phyloP scores from a whole-genome alignment of 2,888 invertebrate species.

The Hipparchia semele region DNA sequence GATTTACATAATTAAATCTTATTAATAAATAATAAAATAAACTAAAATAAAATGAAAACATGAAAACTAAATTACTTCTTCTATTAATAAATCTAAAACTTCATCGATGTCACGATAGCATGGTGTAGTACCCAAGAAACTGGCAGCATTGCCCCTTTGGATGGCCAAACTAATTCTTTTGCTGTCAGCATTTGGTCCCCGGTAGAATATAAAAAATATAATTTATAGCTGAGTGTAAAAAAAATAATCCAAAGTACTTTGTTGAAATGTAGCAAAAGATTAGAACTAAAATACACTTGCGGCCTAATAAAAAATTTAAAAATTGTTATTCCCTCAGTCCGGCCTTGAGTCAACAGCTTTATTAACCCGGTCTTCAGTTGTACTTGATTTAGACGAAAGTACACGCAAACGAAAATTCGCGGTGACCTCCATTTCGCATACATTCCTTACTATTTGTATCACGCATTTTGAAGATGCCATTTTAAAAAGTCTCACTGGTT shows the following conservation, averaged over 20 bases:
- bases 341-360: conserved; percentile 40
- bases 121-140: too few species aligned
- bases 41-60: too few species aligned
- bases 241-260: conserved; percentile 2
- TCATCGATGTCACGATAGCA: too few species aligned
- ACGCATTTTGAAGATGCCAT: conserved; percentile 11
- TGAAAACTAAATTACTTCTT: too few species aligned
- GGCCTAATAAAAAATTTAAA: conserved; percentile 26
- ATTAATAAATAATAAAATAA: too few species aligned
- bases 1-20: too few species aligned
- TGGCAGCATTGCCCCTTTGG: too few species aligned
- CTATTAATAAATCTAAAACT: too few species aligned
- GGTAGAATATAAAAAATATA: background rate
- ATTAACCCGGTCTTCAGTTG: conserved; percentile 34
- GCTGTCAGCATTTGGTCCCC: too few species aligned
- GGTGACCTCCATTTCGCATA: conserved; percentile 38
- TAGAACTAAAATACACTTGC: conserved; percentile 22
- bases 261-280: background rate
- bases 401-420: conserved; percentile 37
- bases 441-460: conserved; percentile 32
- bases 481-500: background rate
- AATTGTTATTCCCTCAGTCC: conserved; percentile 21
- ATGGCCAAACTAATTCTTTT: too few species aligned
- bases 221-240: background rate
- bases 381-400: conserved; percentile 37